These are phyloP conservation scores for Enoplosus armatus DNA, from an alignment of 2,797 vertebrate species.

Conservation along the genomic window DNA sequence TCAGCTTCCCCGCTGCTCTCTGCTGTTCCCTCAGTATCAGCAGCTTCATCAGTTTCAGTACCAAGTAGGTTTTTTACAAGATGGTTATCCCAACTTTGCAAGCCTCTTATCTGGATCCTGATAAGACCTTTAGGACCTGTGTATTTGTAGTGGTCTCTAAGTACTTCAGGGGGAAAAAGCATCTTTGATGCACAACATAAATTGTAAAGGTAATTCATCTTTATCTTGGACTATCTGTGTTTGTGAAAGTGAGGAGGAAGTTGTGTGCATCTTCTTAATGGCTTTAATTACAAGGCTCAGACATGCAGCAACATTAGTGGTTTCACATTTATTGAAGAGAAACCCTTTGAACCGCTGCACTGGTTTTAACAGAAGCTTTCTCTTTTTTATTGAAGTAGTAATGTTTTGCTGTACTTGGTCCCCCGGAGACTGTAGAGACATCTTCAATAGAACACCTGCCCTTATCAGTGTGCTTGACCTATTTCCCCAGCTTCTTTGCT, in stretches of 20 bases:
- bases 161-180: neutral
- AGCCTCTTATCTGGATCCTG: conserved; percentile 46
- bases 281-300: conserved; percentile 11
- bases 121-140: conserved; percentile 40
- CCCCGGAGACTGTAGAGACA: conserved; percentile 74
- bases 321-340: conserved; percentile 12
- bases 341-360: conserved; percentile 31
- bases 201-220: neutral
- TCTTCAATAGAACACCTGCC: conserved; percentile 80
- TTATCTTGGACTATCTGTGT: conserved; percentile 18
- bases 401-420: conserved; percentile 61
- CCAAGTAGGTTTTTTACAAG: conserved; percentile 26
- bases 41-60: conserved; percentile 35
- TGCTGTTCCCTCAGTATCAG: conserved; percentile 17
- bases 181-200: conserved; percentile 12
- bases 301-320: neutral
- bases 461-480: conserved; percentile 83
- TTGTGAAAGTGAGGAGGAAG: no score
- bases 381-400: conserved; percentile 47
- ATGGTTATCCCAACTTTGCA: conserved; percentile 39
- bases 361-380: conserved; percentile 34
- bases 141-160: conserved; percentile 21
- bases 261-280: conserved; percentile 1
- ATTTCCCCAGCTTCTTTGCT: conserved; percentile 74
- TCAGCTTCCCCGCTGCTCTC: conserved; percentile 20